Conservation (phyloP, 2,113 vertebrate genomes). For the Panthera uncia region DNA sequence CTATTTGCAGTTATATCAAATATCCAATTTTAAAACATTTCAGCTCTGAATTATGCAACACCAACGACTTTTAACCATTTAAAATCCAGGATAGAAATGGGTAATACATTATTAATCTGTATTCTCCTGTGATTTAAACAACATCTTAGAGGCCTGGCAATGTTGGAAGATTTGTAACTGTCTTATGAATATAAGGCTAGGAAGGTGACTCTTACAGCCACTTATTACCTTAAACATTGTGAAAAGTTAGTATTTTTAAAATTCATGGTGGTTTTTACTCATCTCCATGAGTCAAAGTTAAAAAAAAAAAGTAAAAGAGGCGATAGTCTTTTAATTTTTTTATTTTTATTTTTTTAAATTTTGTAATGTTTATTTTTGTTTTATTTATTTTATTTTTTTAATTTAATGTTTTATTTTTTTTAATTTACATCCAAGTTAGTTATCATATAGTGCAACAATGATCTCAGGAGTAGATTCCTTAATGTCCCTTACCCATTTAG, state of each 20-base stretch:
- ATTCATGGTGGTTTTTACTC: background rate
- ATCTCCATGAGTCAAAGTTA: background rate
- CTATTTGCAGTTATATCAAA: background rate
- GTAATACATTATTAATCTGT: background rate
- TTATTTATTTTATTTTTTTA: too few species aligned
- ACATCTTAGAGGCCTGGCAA: background rate
- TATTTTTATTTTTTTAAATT: too few species aligned
- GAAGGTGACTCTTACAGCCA: background rate
- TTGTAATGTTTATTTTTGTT: too few species aligned
- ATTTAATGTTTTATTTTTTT: too few species aligned
- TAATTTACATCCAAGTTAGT: too few species aligned
- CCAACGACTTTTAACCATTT: slow-evolving; percentile 15
- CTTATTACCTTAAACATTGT: background rate
- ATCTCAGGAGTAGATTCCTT: too few species aligned
- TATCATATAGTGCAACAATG: too few species aligned
- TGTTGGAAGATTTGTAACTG: background rate
- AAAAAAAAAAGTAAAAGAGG: background rate
- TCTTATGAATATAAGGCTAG: background rate
- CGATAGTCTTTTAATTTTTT: background rate
- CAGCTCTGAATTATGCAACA: background rate
- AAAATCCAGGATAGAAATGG: background rate
- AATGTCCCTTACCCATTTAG: too few species aligned
- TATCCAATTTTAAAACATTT: slow-evolving; percentile 34
- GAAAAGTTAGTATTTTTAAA: background rate
- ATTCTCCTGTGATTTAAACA: background rate